Base-by-base conservation (phyloP, 2,113 vertebrate species). In the Rhabdomys dilectus region DNA sequence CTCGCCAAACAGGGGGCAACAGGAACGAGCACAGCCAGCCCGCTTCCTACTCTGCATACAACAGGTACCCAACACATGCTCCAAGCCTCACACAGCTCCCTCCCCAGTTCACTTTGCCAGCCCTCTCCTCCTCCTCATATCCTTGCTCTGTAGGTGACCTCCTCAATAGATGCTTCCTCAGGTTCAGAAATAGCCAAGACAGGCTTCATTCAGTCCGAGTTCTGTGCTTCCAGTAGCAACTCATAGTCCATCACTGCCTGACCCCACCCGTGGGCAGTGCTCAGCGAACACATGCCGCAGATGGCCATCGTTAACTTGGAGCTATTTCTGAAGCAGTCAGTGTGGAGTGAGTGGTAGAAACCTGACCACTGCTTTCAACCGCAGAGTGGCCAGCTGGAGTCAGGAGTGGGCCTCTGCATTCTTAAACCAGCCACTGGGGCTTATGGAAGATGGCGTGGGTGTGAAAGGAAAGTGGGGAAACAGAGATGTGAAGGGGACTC, bases 31-130 rank as follows among this genome's bases (percentile, higher is more conserved):
- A n/a, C 34, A 58, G 76, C 19, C 34, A 4, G 26, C 39, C 11
- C 21, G n/a, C 3, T 9, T 12, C 31, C 34, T 34, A 39, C 24
- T 7, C 22, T 3, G 1, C 11, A 9, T 17, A 24, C 13, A 48
- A 29, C 5, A 60, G n/a, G 36, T 10, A 51, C 56, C 73, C 89
- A 36, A 10, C n/a, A 88, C 70, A 36, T 34, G 24, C 36, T 11
- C 31, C 10, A 1, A 12, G 53, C 78, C 31, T 39, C 10, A n/a
- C 31, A 21, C 26, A 19, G 16, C 42, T 6, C 51, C 51, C 72
- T 34, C 51, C 51, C 39, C 73, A 48, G 17, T 26, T 2, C 1
- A 6, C 22, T 36, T 45, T 10, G 0, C 1, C 7, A 1, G 24
- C n/a, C n/a, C 66, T 5, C 15, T 8, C 29, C 17, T 5, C 29